Percentiles rank a stretch among this genome's conserved stretches.
Evolutionary conservation across 2,113 vertebrate genomes (phyloP).

Genomic region (Craseonycteris thonglongyai): DNA sequence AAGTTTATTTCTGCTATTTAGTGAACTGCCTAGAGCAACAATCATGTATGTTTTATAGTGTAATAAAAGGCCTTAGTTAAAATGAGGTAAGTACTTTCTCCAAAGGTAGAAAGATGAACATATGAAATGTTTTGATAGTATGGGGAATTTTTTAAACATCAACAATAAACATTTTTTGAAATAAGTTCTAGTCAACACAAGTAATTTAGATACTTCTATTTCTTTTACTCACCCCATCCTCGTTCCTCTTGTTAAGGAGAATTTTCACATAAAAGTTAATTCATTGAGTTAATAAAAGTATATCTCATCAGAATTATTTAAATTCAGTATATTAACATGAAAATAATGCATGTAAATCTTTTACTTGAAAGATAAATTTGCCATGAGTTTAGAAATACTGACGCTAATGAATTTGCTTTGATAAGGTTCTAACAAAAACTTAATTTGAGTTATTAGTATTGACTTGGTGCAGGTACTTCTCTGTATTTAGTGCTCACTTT

Average conservation of each 20-base stretch:
- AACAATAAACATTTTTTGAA: conserved; percentile 30
- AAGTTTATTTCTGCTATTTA: conserved; percentile 19
- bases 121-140: background rate
- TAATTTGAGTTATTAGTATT: conserved; percentile 49
- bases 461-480: conserved; percentile 3
- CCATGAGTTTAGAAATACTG: background rate
- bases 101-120: background rate
- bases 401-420: background rate
- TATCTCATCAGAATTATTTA: background rate
- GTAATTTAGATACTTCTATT: background rate
- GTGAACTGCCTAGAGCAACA: background rate
- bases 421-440: conserved; percentile 31
- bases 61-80: conserved; percentile 46
- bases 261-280: conserved; percentile 20
- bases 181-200: background rate
- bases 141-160: conserved; percentile 26
- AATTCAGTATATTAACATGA: background rate
- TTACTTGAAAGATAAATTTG: conserved; percentile 32
- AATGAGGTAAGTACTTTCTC: conserved; percentile 70
- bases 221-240: background rate
- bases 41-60: conserved; percentile 29
- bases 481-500: conserved; percentile 18
- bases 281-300: conserved; percentile 5
- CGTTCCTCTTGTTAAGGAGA: background rate
- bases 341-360: conserved; percentile 32